phyloP scores from a whole-genome alignment of 2,797 vertebrate species.

The Halcyon leucocephala region DNA sequence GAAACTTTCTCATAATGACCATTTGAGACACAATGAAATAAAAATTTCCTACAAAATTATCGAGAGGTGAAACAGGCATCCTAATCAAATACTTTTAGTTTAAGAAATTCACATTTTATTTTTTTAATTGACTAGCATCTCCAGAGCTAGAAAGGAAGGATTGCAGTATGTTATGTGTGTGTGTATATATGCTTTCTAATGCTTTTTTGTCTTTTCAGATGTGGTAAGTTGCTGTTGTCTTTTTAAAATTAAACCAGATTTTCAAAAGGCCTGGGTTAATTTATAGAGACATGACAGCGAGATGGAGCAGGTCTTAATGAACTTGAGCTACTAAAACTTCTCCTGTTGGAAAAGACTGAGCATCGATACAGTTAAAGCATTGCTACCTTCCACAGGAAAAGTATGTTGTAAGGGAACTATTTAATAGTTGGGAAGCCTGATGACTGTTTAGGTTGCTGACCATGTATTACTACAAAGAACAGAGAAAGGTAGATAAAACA shows the following conservation, averaged over 20 bases:
- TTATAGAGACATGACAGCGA: not conserved
- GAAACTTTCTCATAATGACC: not conserved
- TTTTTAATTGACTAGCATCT: not conserved
- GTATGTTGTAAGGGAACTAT: not conserved
- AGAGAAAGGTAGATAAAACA: not conserved
- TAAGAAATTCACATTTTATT: not conserved
- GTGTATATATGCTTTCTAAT: not conserved
- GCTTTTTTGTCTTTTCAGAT: not conserved
- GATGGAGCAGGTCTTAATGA: not conserved
- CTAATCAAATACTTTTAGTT: not conserved
- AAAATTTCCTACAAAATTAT: not conserved
- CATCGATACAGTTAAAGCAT: not conserved
- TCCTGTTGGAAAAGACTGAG: not conserved
- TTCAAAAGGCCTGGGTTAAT: not conserved
- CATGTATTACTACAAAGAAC: not conserved
- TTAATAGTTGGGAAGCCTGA: not conserved
- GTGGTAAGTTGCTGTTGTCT: not conserved
- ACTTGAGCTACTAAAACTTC: not conserved
- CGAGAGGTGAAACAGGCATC: not conserved
- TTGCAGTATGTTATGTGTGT: not conserved
- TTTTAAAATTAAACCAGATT: not conserved
- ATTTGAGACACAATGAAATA: not conserved
- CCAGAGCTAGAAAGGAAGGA: not conserved
- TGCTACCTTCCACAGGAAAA: not conserved
- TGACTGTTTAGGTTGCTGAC: not conserved